Base-by-base conservation (phyloP, 2,113 vertebrate genomes). In the Corythoichthys haematopterus region DNA sequence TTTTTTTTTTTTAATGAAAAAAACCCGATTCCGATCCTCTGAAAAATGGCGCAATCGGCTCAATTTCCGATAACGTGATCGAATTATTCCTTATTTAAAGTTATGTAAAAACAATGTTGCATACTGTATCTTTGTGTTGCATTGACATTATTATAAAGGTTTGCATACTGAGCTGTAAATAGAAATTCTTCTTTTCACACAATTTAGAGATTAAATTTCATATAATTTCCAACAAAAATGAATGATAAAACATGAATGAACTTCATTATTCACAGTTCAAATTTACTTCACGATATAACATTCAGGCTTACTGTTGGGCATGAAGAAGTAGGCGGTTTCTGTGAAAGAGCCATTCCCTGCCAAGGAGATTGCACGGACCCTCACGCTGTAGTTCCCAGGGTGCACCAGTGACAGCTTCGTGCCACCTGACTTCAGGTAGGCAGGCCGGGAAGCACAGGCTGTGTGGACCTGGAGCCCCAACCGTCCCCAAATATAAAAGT, bases 321-420 rank as follows among this genome's bases (percentile, higher is more conserved):
- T 93, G 0, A 89, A 95, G 76, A 98, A 97, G 58, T 94, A 93
- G 5, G 90, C 85, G 0, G 92, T 89, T 1, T 96, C 95, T 0
- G 97, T 98, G 89, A 95, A 99, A 0, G 97, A 98, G 53, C 97
- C 97, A 0, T 98, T 98, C 13, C 95, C 96, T 0, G 96, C 94
- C 88, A 99, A 78, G 0, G 97, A 99, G 0, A 94, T 98, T 40
- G 97, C 97, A 0, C 96, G 92, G 35, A 99, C 78, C 0, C 91
- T 88, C 57, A 98, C 93, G 0, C 94, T 96, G 91, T 98, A 98
- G 84, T 98, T 98, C 9, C 97, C 97, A 0, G 97, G 94, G 1
- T 93, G 91, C 6, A 95, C 86, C 0, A 93, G 92, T 0, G 91
- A 88, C 1, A 98, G 91, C 69, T 87, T 91, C 20, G 92, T 96